Evolutionary conservation across 2,888 invertebrate species (phyloP), one percentile per base, ranked within the genome.

Genomic region (Margaritifera margaritifera): DNA sequence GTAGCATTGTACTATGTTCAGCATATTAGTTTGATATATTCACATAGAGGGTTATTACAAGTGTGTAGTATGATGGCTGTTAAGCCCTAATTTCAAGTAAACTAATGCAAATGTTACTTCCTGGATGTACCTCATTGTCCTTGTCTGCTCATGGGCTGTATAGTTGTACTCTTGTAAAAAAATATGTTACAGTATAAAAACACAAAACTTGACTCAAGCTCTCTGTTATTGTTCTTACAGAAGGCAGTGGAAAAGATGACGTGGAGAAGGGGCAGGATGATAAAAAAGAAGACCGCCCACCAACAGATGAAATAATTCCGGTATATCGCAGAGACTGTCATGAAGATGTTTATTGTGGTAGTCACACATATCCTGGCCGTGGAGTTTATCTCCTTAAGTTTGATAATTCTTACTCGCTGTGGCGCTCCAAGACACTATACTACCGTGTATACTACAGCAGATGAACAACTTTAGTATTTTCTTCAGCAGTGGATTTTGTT

Each of bases 401-500:
- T 91, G 99, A 99, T 91, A 99, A 99, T 91, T 97, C 98, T 1
- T 99, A 98, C 90, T 98, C 98, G 66, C 92, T 99, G 81, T 99
- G 99, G 99, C 93, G 99, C 86, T 98, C 98, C 82, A 99, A 99
- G 93, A 98, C 97, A 60, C 93, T 99, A 66, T 99, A 99, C 91
- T 99, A 99, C 91, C 94, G 99, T 91, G 98, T 99, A 64, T 99
- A 98, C 90, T 99, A 99, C 90, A 98, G 88, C 59, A 82, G 86
- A 80, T 89, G 74, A 77, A 68, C 61, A 57, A 24, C 31, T 24
- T 61, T 31, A 62, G n/a, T 65, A 52, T 58, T 50, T 51, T 65
- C 24, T 64, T 24, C n/a, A 59, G 42, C 54, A 55, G 51, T 2
- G 42, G 15, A 42, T 42, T 11, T 42, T 42, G 42, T 42, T 42